Evolutionary conservation across 2,113 vertebrate species (phyloP), one percentile per base, ranked within the genome.

Genomic region (Aleadryas rufinucha): DNA sequence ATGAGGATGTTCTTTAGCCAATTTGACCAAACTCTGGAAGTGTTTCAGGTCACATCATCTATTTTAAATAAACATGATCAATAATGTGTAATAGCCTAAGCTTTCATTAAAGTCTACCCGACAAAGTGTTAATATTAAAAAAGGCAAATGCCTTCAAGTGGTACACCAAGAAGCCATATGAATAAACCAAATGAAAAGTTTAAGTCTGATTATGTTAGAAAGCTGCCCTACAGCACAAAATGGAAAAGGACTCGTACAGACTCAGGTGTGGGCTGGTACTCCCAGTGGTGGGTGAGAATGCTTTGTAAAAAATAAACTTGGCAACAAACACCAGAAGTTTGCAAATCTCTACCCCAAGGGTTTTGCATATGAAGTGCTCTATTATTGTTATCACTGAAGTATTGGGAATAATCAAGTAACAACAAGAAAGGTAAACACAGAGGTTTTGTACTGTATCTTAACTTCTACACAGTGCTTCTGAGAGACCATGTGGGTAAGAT

Each of bases 381-480:
- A 42, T 93, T 95, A 96, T 31, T 86, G 90, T 93, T 97, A 94
- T 93, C 87, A 15, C 90, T 84, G 52, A 88, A 94, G 52, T 89
- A 95, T 66, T 91, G 75, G 94, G 64, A 95, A 94, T 88, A 70
- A 96, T 91, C 79, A 95, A 84, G 75, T 84, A 93, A 63, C 82
- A 87, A 79, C 63, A 85, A 85, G 87, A 61, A 85, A 93, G 44
- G 57, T 84, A 95, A 94, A 95, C 54, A 84, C 59, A 69, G 78
- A 59, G 45, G 90, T 85, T 96, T 85, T 87, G 63, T 83, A 59
- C n/a, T 13, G 13, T 79, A 59, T 66, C 66, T 59, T 47, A 72
- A 89, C 50, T 91, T 87, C 47, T 14, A 80, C 24, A 49, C 22
- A 22, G n/a, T 15, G 26, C 79, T 88, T 50, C 82, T 80, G 52